Evolutionary conservation across 2,797 vertebrate species (phyloP).

Genomic region (Phalanger gymnotis): DNA sequence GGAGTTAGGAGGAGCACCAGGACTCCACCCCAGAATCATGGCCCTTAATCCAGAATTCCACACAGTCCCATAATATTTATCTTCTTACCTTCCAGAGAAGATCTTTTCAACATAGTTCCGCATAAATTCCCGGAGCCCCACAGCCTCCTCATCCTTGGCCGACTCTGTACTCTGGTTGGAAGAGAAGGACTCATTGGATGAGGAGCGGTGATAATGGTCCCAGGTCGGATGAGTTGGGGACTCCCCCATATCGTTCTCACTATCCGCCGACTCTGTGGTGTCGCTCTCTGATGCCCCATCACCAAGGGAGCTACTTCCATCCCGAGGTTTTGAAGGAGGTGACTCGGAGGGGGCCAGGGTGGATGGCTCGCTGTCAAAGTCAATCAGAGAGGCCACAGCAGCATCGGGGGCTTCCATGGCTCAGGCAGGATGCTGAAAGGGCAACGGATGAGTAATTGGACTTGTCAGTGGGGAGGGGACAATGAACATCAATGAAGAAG

Average conservation of each 20-base stretch:
- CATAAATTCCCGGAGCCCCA: constrained; percentile 90
- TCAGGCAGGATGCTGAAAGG: accelerated
- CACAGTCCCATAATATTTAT: not conserved
- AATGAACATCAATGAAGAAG: not conserved
- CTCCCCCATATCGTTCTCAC: constrained; percentile 91
- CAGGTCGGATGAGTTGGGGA: constrained; percentile 85
- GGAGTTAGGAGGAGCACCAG: accelerated
- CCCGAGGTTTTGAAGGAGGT: not conserved
- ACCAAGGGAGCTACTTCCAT: constrained; percentile 28
- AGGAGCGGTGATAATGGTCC: constrained; percentile 88
- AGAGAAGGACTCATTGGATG: constrained; percentile 89
- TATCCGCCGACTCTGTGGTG: constrained; percentile 95
- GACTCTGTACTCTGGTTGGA: constrained; percentile 91
- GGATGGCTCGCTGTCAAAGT: constrained; percentile 86
- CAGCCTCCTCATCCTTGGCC: constrained; percentile 82
- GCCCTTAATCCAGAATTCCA: not conserved
- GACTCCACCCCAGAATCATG: not conserved
- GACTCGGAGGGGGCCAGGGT: constrained; percentile 62
- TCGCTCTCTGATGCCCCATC: constrained; percentile 86
- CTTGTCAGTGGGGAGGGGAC: not conserved
- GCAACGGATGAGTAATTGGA: accelerated
- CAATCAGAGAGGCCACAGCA: constrained; percentile 91
- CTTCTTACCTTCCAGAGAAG: constrained; percentile 91
- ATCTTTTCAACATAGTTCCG: constrained; percentile 94
- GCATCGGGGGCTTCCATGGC: constrained; percentile 89